These are phyloP conservation scores for Sclerurus mexicanus DNA, from an alignment of 2,113 vertebrate species.

Conservation along the genomic window DNA sequence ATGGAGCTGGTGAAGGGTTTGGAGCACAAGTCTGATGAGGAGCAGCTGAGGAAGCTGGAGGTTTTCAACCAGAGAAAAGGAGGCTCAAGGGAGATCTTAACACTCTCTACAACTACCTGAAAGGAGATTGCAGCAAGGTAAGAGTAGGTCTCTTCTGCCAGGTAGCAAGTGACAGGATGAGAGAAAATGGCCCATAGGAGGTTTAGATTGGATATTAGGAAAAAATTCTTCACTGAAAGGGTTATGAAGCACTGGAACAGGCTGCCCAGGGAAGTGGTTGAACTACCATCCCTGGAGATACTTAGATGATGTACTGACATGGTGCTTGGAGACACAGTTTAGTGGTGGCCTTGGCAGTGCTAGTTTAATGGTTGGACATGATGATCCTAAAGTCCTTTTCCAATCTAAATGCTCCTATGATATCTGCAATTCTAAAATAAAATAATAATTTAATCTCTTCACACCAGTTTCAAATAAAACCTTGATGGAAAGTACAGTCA, in stretches of 20 bases:
- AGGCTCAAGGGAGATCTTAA: background rate
- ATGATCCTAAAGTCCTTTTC: background rate
- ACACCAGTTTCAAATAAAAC: background rate
- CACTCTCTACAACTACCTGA: background rate
- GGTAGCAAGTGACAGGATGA: background rate
- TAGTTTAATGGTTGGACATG: background rate
- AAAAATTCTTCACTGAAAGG: background rate
- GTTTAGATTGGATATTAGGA: background rate
- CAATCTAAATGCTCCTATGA: background rate
- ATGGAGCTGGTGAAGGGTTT: background rate
- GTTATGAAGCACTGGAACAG: background rate
- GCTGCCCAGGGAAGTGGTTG: background rate
- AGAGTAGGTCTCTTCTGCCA: background rate
- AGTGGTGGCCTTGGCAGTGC: background rate
- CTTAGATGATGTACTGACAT: background rate
- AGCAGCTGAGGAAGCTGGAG: background rate
- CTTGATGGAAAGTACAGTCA: background rate
- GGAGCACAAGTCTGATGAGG: background rate
- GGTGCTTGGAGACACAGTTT: background rate
- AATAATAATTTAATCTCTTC: background rate
- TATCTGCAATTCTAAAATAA: background rate
- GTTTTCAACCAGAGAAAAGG: background rate
- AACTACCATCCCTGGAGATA: background rate
- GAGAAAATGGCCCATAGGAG: background rate
- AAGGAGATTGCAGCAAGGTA: background rate